A percentile compares a stretch with the other conserved stretches of the same genome.
Conservation (phyloP, 2,797 vertebrate species). For the Mormyrops boulengeri region DNA sequence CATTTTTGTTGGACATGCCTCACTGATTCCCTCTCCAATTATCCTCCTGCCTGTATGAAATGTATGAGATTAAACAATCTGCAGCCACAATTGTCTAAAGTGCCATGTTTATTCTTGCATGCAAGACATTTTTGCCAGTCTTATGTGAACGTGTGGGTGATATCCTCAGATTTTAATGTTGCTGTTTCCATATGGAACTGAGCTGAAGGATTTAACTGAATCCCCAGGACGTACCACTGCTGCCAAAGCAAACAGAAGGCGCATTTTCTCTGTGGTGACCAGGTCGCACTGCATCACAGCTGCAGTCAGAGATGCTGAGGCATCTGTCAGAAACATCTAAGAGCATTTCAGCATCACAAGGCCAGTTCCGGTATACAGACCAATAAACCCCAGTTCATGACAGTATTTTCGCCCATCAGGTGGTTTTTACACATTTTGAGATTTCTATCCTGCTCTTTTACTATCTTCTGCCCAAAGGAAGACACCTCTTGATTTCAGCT, state of each 20-base stretch:
- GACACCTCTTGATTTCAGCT: not conserved
- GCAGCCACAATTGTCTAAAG: not conserved
- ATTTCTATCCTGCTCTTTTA: not conserved
- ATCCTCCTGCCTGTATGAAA: not conserved
- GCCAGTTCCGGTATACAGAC: not conserved
- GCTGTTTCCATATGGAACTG: not conserved
- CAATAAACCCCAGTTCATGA: not conserved
- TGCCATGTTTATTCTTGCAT: not conserved
- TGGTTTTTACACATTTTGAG: not conserved
- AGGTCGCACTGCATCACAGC: not conserved
- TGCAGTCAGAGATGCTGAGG: not conserved
- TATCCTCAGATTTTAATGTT: not conserved
- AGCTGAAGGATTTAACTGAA: not conserved
- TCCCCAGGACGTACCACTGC: not conserved
- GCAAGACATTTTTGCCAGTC: not conserved
- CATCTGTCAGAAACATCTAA: not conserved
- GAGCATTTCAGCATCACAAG: not conserved
- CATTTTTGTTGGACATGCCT: too few species aligned
- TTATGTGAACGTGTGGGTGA: not conserved
- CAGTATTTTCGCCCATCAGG: not conserved
- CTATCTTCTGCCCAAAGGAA: not conserved
- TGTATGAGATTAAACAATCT: not conserved
- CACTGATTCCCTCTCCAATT: not conserved
- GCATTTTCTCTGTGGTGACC: not conserved
- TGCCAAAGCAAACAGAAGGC: not conserved